These are phyloP conservation scores for Pavo muticus DNA, from an alignment of 2,113 vertebrate genomes.

Conservation along the genomic window DNA sequence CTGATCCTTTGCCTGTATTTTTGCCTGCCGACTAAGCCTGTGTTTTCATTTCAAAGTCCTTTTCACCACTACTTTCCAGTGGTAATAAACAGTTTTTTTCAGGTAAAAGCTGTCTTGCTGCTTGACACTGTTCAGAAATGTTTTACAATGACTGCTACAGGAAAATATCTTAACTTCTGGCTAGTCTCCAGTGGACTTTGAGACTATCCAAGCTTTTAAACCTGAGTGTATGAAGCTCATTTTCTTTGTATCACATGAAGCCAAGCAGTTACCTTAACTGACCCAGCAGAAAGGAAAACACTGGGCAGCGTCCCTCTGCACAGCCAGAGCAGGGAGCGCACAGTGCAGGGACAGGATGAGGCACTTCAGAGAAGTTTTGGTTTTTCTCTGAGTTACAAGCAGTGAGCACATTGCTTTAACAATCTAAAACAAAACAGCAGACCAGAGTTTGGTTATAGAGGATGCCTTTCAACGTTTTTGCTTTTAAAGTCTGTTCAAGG, in stretches of 20 bases:
- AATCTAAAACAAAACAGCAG: neutral
- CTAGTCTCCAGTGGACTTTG: neutral
- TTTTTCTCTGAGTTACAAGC: neutral
- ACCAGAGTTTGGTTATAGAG: neutral
- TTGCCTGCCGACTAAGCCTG: neutral
- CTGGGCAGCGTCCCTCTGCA: neutral
- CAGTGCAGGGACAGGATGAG: neutral
- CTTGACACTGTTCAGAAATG: constrained; percentile 1
- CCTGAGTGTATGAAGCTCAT: neutral
- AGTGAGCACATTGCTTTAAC: neutral
- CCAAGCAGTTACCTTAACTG: neutral
- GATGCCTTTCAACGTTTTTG: neutral
- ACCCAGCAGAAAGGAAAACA: neutral
- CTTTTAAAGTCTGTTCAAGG: neutral
- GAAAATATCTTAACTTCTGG: neutral
- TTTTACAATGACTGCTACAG: neutral
- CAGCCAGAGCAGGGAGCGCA: neutral
- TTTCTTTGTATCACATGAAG: constrained; percentile 13
- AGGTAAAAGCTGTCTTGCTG: constrained; percentile 22
- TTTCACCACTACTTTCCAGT: neutral
- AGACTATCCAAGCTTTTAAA: constrained; percentile 11
- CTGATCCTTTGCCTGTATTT: neutral
- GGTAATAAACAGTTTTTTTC: constrained; percentile 39
- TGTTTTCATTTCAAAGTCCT: constrained; percentile 10
- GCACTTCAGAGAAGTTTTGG: neutral